Evolutionary conservation across 1,140 invertebrate species (phyloP), one percentile per base, ranked within the genome.

Genomic region (Diplogasteroides magnus): DNA sequence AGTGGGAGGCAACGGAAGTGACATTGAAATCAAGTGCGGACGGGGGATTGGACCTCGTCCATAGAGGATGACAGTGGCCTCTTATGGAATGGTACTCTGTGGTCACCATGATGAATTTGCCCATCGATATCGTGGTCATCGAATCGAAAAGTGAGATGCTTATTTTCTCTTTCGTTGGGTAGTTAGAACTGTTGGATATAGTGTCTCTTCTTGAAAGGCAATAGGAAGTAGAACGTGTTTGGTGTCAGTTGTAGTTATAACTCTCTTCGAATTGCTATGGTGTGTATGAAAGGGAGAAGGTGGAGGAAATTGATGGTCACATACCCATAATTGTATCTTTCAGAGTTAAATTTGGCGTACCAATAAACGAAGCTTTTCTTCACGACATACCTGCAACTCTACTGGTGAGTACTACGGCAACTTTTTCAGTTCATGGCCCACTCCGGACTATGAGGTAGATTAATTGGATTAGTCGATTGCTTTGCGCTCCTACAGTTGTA

Each of bases 261-360:
- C 37, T 48, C 19, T 48, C 37, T 6, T 11, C 37, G 6, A 48
- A 48, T 19, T 48, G 37, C 6, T 11, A 19, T 6, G 19, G 19
- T 48, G 19, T 48, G 37, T 6, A 11, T 48, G 37, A 19, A 48
- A 48, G 19, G 37, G 37, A 48, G 19, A 48, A 23, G 26, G 23
- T 1, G 2, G 11, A 69, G 6, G 1, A 71, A 2, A 69, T 2
- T 19, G 1, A 55, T 25, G 26, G 26, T 68, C 28, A 64, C 14
- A 55, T 65, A n/a, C 2, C 2, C 13, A 48, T 14, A 14, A 48
- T 37, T 55, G 28, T 28, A 29, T 27, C 62, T 72, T 78, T 61
- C 67, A 80, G 79, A 69, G 80, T 82, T 0, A 82, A 83, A 71
- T 82, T 82, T 65, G 80, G 80, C 25, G 81, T 82, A 14, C 80